Evolutionary conservation across 2,113 vertebrate genomes (phyloP).

Genomic region (Melanostigma gelatinosum): DNA sequence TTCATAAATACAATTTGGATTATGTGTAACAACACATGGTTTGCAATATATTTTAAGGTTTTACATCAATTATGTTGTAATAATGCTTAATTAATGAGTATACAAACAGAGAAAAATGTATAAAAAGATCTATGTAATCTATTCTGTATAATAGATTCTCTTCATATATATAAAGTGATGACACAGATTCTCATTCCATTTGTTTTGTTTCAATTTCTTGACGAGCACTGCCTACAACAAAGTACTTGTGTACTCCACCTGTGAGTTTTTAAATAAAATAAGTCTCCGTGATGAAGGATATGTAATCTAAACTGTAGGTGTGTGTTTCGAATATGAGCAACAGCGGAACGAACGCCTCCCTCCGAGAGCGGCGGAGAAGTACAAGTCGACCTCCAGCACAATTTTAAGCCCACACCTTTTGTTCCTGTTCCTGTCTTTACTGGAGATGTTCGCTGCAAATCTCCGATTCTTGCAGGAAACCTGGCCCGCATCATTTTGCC

Average conservation of each 20-base stretch:
- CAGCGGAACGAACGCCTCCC: constrained; percentile 49
- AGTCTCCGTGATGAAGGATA: constrained; percentile 6
- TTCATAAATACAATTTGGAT: constrained; percentile 1
- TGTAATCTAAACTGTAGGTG: constrained; percentile 51
- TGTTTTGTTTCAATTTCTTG: neutral
- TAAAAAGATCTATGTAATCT: neutral
- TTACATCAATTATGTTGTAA: neutral
- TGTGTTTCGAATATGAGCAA: constrained; percentile 38
- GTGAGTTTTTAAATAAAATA: constrained; percentile 5
- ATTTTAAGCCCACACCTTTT: constrained; percentile 72
- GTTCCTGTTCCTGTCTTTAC: constrained; percentile 61
- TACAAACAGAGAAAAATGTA: neutral
- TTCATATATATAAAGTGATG: neutral
- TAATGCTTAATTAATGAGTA: neutral
- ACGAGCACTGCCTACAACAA: neutral
- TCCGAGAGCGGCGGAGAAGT: constrained; percentile 43
- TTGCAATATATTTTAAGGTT: neutral
- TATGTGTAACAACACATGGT: neutral
- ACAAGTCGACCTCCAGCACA: constrained; percentile 63
- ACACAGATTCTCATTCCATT: neutral
- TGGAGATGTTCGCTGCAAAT: constrained; percentile 63
- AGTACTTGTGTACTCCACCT: neutral
- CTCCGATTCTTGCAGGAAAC: constrained; percentile 72
- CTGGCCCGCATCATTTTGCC: constrained; percentile 72
- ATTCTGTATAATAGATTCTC: neutral